Conservation (phyloP, 2,113 vertebrate genomes). For the Erpornis zantholeuca region DNA sequence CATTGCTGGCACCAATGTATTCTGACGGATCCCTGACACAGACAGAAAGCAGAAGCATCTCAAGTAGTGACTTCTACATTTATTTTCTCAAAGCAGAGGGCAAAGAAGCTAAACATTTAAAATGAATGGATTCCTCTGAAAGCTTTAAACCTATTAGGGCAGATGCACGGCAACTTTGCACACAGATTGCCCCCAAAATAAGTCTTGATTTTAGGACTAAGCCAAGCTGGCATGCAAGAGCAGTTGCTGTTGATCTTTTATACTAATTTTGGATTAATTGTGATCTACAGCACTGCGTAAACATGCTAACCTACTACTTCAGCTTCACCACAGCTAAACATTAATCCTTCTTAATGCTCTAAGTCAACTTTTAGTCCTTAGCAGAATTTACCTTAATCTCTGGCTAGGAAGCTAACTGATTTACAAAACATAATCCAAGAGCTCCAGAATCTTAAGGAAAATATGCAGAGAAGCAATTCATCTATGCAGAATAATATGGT, state of each 20-base stretch:
- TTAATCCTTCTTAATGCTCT: slow-evolving; percentile 99
- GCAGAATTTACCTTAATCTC: slow-evolving; percentile 99
- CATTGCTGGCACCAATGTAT: neutral
- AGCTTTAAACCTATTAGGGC: slow-evolving; percentile 65
- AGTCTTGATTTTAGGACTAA: slow-evolving; percentile 88
- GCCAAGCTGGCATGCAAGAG: slow-evolving; percentile 83
- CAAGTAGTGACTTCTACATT: neutral
- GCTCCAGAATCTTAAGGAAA: slow-evolving; percentile 80
- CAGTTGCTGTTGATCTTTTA: slow-evolving; percentile 97
- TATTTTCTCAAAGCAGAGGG: slow-evolving; percentile 58
- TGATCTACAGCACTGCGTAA: slow-evolving; percentile 95
- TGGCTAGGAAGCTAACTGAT: slow-evolving; percentile 92
- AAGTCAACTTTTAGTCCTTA: slow-evolving; percentile 99
- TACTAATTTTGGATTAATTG: slow-evolving; percentile 99
- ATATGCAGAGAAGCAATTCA: slow-evolving; percentile 61
- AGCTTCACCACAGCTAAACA: slow-evolving; percentile 96
- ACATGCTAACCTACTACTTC: slow-evolving; percentile 89
- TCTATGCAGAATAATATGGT: slow-evolving; percentile 31
- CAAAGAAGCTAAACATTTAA: slow-evolving; percentile 56
- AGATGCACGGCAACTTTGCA: slow-evolving; percentile 71
- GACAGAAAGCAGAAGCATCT: slow-evolving; percentile 35
- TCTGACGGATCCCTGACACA: slow-evolving; percentile 15
- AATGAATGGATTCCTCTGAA: slow-evolving; percentile 56
- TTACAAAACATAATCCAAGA: slow-evolving; percentile 88
- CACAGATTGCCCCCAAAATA: slow-evolving; percentile 82